phyloP scores from a whole-genome alignment of 2,888 invertebrate genomes.

The Drosophila mimica region DNA sequence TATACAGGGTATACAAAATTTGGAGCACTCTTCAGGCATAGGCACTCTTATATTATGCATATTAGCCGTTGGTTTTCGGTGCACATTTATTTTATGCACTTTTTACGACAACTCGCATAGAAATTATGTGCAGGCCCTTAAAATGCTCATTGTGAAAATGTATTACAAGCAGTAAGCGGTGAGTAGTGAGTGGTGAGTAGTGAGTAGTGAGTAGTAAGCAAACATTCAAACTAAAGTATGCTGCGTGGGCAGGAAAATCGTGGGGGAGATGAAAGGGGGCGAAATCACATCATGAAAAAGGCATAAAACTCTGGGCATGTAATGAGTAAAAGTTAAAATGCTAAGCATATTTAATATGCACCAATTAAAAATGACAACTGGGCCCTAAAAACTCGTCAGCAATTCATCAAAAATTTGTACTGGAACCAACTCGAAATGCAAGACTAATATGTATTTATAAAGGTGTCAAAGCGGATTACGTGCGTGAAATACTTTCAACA shows the following conservation, averaged over 20 bases:
- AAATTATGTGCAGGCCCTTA: slow-evolving; percentile 56
- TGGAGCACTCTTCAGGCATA: slow-evolving; percentile 20
- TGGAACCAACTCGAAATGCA: slow-evolving; percentile 50
- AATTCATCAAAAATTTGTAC: slow-evolving; percentile 64
- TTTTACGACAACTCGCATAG: slow-evolving; percentile 68
- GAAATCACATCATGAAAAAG: slow-evolving; percentile 63
- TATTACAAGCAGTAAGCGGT: slow-evolving; percentile 44
- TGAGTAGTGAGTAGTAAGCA: slow-evolving; percentile 30
- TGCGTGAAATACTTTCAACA: slow-evolving; percentile 49
- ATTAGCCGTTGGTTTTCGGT: slow-evolving; percentile 47
- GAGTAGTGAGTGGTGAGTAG: slow-evolving; percentile 18
- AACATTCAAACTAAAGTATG: slow-evolving; percentile 72
- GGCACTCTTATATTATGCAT: slow-evolving; percentile 21
- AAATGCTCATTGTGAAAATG: slow-evolving; percentile 56
- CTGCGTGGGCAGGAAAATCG: slow-evolving; percentile 61
- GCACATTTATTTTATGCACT: slow-evolving; percentile 75
- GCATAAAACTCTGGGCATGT: slow-evolving; percentile 62
- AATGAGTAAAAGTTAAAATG: slow-evolving; percentile 52
- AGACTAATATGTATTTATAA: slow-evolving; percentile 67
- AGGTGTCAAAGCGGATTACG: slow-evolving; percentile 51
- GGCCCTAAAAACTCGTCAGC: slow-evolving; percentile 42
- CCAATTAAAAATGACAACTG: slow-evolving; percentile 75
- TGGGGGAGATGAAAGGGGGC: slow-evolving; percentile 6
- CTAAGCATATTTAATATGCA: slow-evolving; percentile 70
- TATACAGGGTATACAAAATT: slow-evolving; percentile 29